Percentiles rank a stretch among this genome's conserved stretches.
Evolutionary conservation across 2,888 invertebrate genomes (phyloP).

Genomic region (Sarcophaga rosellei): DNA sequence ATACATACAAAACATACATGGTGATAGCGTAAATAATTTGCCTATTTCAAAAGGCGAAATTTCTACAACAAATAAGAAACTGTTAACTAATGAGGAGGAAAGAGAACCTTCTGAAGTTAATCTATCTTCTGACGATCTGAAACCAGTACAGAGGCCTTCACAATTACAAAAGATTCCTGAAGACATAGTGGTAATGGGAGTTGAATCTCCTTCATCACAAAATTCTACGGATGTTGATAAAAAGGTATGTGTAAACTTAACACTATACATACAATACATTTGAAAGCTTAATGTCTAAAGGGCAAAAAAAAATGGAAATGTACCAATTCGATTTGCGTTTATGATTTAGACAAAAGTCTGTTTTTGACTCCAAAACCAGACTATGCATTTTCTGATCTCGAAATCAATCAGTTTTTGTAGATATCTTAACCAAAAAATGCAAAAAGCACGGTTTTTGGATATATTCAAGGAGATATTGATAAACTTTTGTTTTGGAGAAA

Average conservation of each 20-base stretch:
- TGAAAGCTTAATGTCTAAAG: no score
- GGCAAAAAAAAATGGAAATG: no score
- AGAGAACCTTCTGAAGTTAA: slow-evolving; percentile 33
- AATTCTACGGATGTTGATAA: slow-evolving; percentile 76
- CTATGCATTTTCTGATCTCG: no score
- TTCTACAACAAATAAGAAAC: slow-evolving; percentile 54
- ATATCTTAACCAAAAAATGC: no score
- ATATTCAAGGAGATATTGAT: no score
- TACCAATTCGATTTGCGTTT: no score
- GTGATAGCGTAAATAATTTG: slow-evolving; percentile 53
- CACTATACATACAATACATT: neutral
- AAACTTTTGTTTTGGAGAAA: no score
- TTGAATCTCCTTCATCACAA: slow-evolving; percentile 42
- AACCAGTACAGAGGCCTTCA: slow-evolving; percentile 44
- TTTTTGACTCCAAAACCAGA: no score
- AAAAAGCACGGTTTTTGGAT: no score
- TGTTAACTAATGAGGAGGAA: slow-evolving; percentile 47
- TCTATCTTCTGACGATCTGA: slow-evolving; percentile 37
- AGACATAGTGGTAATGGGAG: slow-evolving; percentile 53
- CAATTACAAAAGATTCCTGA: slow-evolving; percentile 69
- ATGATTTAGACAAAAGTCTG: no score
- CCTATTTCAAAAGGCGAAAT: slow-evolving; percentile 58
- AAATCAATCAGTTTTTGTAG: no score
- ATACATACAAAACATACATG: slow-evolving; percentile 70
- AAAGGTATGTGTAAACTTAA: slow-evolving; percentile 73